These are phyloP conservation scores for Oscheius onirici DNA, from an alignment of 2,888 invertebrate species.

Conservation along the genomic window DNA sequence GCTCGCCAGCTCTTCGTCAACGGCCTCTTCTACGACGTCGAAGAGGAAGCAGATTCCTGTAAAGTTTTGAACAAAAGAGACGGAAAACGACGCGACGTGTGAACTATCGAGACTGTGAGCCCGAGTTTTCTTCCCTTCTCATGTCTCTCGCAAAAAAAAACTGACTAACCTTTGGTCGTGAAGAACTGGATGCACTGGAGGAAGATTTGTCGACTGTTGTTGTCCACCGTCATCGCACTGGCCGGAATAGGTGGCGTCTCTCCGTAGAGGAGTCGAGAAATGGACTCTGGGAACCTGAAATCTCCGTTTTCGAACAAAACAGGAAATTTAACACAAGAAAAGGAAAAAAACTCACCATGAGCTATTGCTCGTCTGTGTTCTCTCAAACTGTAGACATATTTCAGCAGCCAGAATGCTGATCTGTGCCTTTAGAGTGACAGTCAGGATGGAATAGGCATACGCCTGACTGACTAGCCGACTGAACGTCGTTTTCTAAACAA, in stretches of 20 bases:
- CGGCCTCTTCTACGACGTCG: conserved; percentile 41
- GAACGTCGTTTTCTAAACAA: conserved; percentile 41
- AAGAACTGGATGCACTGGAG: conserved; percentile 62
- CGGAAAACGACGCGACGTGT: background rate
- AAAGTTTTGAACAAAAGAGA: background rate
- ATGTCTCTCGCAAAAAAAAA: too few relatives aligned
- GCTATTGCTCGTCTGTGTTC: background rate
- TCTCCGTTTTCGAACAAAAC: background rate
- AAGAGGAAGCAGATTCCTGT: conserved; percentile 47
- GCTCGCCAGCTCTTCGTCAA: conserved; percentile 24
- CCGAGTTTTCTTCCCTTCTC: too few relatives aligned
- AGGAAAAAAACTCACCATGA: conserved; percentile 12
- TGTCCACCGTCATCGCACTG: conserved; percentile 34
- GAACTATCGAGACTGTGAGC: background rate
- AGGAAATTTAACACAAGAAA: too few relatives aligned
- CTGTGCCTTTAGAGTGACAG: conserved; percentile 59
- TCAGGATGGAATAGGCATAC: conserved; percentile 55
- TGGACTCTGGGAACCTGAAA: background rate
- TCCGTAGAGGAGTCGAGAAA: background rate
- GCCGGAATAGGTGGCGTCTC: background rate
- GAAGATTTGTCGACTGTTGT: conserved; percentile 52
- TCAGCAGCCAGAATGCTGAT: conserved; percentile 61
- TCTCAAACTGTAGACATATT: conserved; percentile 51
- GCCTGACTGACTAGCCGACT: conserved; percentile 49
- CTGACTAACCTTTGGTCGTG: conserved; percentile 49